Evolutionary conservation across 2,113 vertebrate species (phyloP).

Genomic region (Vidua macroura): DNA sequence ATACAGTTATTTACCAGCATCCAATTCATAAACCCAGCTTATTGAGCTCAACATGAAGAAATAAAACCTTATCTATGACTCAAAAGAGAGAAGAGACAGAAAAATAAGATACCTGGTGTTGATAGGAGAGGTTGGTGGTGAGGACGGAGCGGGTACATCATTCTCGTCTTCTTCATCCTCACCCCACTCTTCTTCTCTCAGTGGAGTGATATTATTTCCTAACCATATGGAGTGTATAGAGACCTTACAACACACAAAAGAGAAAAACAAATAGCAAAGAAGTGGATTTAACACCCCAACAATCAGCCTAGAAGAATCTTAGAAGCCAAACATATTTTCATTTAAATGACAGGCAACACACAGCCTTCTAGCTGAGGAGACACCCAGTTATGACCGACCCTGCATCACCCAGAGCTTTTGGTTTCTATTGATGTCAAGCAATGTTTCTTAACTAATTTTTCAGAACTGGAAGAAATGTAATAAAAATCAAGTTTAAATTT

Average conservation of each 20-base stretch:
- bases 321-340: not conserved
- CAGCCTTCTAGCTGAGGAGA: not conserved
- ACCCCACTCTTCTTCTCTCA: slow-evolving; percentile 94
- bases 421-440: not conserved
- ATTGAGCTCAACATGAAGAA: not conserved
- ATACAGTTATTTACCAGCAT: not conserved
- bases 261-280: not conserved
- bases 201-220: slow-evolving; percentile 93
- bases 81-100: not conserved
- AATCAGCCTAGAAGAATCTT: not conserved
- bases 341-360: not conserved
- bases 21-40: not conserved
- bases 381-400: not conserved
- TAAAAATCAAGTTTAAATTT: not conserved
- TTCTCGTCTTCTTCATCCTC: slow-evolving; percentile 96
- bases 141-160: slow-evolving; percentile 79
- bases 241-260: slow-evolving; percentile 73
- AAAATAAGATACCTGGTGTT: slow-evolving; percentile 85
- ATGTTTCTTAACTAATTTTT: not conserved
- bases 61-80: not conserved
- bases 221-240: slow-evolving; percentile 98
- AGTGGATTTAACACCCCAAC: not conserved
- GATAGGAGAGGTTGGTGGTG: slow-evolving; percentile 88
- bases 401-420: not conserved
- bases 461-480: not conserved